These are phyloP conservation scores for Hesperophylax magnus DNA, from an alignment of 1,140 invertebrate species.

Conservation along the genomic window DNA sequence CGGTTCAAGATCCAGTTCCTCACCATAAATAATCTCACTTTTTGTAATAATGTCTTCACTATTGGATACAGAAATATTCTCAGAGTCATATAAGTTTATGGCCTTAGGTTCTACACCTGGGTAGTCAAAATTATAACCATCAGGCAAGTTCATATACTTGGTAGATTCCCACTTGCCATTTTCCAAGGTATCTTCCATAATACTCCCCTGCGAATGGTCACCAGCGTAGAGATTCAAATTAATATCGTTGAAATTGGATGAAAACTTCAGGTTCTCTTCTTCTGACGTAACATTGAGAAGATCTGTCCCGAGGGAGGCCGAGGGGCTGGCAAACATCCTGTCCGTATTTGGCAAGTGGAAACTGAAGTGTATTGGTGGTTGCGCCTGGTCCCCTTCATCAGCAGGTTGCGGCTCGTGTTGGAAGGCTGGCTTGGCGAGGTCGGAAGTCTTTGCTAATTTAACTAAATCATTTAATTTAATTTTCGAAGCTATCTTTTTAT, in stretches of 20 bases:
- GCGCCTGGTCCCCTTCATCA: neutral
- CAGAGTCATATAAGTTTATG: neutral
- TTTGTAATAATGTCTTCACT: neutral
- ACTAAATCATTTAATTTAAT: neutral
- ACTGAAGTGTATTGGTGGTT: slow-evolving; percentile 15
- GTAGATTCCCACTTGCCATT: slow-evolving; percentile 38
- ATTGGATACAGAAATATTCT: neutral
- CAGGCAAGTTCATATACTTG: slow-evolving; percentile 35
- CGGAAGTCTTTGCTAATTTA: neutral
- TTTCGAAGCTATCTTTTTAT: neutral
- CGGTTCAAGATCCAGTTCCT: neutral
- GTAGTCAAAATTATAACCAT: slow-evolving; percentile 2
- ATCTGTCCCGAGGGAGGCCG: neutral
- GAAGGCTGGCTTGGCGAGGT: neutral
- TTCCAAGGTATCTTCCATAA: neutral
- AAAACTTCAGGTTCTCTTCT: slow-evolving; percentile 69
- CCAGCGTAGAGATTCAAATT: slow-evolving; percentile 58
- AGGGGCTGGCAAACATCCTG: neutral
- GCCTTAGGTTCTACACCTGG: neutral
- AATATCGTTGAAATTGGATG: slow-evolving; percentile 70
- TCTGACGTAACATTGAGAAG: slow-evolving; percentile 54
- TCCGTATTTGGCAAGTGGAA: slow-evolving; percentile 21
- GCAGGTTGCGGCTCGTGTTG: neutral
- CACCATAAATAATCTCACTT: neutral
- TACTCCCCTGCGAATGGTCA: slow-evolving; percentile 14